These are phyloP conservation scores for Harpegnathos saltator DNA, from an alignment of 1,140 invertebrate genomes.

Conservation along the genomic window DNA sequence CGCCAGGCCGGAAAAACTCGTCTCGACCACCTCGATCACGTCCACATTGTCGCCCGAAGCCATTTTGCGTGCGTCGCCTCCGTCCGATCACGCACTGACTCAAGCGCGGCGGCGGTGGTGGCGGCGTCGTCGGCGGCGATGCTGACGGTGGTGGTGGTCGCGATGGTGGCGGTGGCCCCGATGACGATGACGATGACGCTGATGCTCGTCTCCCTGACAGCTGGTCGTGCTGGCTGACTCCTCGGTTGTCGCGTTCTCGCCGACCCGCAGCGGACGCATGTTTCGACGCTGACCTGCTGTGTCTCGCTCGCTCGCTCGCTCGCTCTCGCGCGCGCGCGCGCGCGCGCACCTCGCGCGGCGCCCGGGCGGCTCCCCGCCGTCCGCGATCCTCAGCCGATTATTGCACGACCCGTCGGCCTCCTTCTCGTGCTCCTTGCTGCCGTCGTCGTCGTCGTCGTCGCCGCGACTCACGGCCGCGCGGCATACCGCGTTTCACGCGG, in stretches of 20 bases:
- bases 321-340: background rate
- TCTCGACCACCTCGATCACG: constrained; percentile 88
- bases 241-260: constrained; percentile 65
- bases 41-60: constrained; percentile 90
- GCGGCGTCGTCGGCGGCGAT: constrained; percentile 33
- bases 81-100: constrained; percentile 70
- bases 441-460: constrained; percentile 26
- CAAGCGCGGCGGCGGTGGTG: constrained; percentile 61
- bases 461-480: constrained; percentile 25
- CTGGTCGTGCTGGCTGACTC: constrained; percentile 67
- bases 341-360: constrained; percentile 25
- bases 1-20: constrained; percentile 77
- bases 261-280: constrained; percentile 51
- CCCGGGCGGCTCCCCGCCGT: constrained; percentile 25
- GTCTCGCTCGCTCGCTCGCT: background rate
- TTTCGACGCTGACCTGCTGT: constrained; percentile 34
- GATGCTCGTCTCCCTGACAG: constrained; percentile 62
- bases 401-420: constrained; percentile 48
- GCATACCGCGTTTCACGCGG: background rate
- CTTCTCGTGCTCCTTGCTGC: too few species aligned
- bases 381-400: constrained; percentile 20
- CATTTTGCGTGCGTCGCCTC: constrained; percentile 86
- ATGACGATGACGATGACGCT: constrained; percentile 20
- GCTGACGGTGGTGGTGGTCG: constrained; percentile 53
- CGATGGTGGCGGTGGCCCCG: constrained; percentile 26